A percentile compares a stretch with the other conserved stretches of the same genome.
Conservation (phyloP, 2,797 vertebrate genomes). For the Lophotriccus pileatus region DNA sequence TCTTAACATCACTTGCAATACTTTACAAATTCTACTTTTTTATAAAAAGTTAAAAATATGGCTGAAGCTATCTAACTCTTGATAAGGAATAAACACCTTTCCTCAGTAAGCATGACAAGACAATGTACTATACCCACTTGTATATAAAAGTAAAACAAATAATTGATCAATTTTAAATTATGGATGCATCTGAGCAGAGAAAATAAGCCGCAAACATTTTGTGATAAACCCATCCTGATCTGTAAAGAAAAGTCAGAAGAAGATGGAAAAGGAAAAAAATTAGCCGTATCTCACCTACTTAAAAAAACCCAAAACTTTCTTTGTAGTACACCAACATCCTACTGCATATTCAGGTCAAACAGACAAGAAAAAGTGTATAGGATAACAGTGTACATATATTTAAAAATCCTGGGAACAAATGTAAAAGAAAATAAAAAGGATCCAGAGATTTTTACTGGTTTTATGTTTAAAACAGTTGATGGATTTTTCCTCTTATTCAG, state of each 20-base stretch:
- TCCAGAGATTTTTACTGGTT: not conserved
- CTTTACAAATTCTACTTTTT: not conserved
- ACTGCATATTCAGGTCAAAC: not conserved
- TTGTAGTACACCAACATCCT: not conserved
- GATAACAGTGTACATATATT: fast-evolving
- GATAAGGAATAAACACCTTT: not conserved
- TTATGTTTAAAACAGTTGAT: not conserved
- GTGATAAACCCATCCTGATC: not conserved
- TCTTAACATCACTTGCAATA: not conserved
- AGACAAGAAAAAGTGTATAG: not conserved
- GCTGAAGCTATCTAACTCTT: not conserved
- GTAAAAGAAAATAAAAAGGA: not conserved
- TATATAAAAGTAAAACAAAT: not conserved
- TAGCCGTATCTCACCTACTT: not conserved
- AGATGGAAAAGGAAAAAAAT: not conserved
- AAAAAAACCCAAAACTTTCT: not conserved
- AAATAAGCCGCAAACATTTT: not conserved
- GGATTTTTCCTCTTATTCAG: not conserved
- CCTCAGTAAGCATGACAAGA: not conserved
- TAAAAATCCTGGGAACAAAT: not conserved
- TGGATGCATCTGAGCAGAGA: not conserved
- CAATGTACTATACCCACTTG: not conserved
- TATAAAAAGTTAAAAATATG: not conserved
- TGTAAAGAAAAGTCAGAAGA: not conserved
- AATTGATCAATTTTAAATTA: not conserved